These are phyloP conservation scores for Rhadina sibilatrix DNA, from an alignment of 2,113 vertebrate species.

Conservation along the genomic window DNA sequence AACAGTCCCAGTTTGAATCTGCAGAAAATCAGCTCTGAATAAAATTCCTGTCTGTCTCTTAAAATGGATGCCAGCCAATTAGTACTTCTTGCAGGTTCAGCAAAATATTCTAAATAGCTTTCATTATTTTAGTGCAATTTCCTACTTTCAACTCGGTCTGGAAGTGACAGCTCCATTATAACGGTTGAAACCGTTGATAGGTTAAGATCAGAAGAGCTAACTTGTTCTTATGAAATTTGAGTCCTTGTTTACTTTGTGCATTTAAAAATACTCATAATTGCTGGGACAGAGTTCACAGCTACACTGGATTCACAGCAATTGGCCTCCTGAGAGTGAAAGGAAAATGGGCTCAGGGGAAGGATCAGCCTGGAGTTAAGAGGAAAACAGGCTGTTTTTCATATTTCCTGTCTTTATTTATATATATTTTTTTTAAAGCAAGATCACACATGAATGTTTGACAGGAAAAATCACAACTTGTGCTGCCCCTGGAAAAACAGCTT, in stretches of 20 bases:
- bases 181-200: rapidly evolving
- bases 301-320: background rate
- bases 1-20: background rate
- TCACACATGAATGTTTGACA: background rate
- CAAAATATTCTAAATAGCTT: background rate
- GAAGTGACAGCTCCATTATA: background rate
- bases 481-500: constrained; percentile 9
- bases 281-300: background rate
- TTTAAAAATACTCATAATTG: constrained; percentile 11
- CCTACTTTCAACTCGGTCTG: background rate
- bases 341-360: background rate
- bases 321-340: constrained; percentile 7
- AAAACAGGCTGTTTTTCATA: background rate
- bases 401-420: constrained; percentile 25
- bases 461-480: constrained; percentile 11
- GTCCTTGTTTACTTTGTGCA: background rate
- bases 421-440: background rate
- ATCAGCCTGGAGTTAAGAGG: background rate
- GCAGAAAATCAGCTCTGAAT: background rate
- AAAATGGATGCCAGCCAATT: background rate
- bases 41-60: background rate
- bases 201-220: background rate
- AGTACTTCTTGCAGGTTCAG: background rate
- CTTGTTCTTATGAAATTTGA: background rate
- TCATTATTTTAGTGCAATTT: background rate